Conservation (phyloP, 53 echinoderm and acorn worm genomes). For the Holothuria leucospilota region DNA sequence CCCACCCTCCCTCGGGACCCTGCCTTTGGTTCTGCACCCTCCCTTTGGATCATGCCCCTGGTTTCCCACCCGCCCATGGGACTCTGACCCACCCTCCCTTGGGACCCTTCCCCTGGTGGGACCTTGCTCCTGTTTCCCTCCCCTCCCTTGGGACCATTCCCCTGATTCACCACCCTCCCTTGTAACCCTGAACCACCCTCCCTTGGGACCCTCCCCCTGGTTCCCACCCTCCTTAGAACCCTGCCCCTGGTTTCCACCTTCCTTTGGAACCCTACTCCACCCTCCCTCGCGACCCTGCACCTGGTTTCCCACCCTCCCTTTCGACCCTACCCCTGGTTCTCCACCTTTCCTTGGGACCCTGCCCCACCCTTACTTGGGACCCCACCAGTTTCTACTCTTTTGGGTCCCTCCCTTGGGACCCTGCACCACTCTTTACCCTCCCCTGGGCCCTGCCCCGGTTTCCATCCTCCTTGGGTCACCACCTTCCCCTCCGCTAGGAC, state of each 20-base stretch:
- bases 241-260: too few relatives aligned
- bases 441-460: too few relatives aligned
- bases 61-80: slow-evolving; percentile 31
- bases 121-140: neutral
- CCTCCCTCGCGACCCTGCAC: too few relatives aligned
- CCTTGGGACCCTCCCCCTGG: too few relatives aligned
- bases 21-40: neutral
- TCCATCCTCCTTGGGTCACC: neutral
- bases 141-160: neutral
- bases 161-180: neutral
- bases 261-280: too few relatives aligned
- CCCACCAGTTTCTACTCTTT: slow-evolving; percentile 19
- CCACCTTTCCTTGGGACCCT: neutral
- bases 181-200: neutral
- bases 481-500: neutral
- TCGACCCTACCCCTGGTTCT: neutral
- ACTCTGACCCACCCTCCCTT: neutral
- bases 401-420: slow-evolving; percentile 15
- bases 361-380: neutral
- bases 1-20: slow-evolving; percentile 4
- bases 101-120: neutral
- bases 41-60: neutral
- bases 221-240: too few relatives aligned
- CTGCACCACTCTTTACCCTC: neutral
- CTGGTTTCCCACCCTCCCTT: neutral